Percentiles rank a stretch among this genome's conserved stretches.
phyloP scores from a whole-genome alignment of 2,797 vertebrate genomes.

The Orientallactaga sibirica region DNA sequence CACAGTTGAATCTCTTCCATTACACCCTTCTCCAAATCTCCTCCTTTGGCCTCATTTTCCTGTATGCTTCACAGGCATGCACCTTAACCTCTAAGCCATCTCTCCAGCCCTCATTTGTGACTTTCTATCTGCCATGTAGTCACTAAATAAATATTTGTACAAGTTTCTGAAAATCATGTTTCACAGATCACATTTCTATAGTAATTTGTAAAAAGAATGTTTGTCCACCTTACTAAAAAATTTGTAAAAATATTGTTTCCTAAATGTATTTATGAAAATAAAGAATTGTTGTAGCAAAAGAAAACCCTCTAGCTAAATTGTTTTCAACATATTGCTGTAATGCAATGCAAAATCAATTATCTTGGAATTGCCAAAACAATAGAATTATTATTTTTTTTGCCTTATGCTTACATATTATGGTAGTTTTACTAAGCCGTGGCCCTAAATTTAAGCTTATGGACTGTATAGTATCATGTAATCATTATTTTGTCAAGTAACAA shows the following conservation, averaged over 20 bases:
- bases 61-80: no score
- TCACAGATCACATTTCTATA: background rate
- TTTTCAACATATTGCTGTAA: conserved; percentile 76
- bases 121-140: background rate
- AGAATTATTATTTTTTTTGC: conserved; percentile 34
- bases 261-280: conserved; percentile 72
- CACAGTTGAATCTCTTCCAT: background rate
- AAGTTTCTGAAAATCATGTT: background rate
- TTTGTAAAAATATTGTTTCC: background rate
- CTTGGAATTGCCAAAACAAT: background rate
- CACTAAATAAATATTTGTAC: conserved; percentile 37
- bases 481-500: background rate
- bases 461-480: no score
- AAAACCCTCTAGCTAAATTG: conserved; percentile 73
- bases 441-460: background rate
- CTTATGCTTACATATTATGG: background rate
- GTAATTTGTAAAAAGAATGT: background rate
- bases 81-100: no score
- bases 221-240: background rate
- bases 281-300: conserved; percentile 77
- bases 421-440: background rate
- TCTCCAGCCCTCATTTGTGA: no score
- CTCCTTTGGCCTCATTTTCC: background rate
- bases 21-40: background rate
- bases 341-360: conserved; percentile 43